Conservation (phyloP, 2,888 invertebrate genomes). For the Tridacna gigas region DNA sequence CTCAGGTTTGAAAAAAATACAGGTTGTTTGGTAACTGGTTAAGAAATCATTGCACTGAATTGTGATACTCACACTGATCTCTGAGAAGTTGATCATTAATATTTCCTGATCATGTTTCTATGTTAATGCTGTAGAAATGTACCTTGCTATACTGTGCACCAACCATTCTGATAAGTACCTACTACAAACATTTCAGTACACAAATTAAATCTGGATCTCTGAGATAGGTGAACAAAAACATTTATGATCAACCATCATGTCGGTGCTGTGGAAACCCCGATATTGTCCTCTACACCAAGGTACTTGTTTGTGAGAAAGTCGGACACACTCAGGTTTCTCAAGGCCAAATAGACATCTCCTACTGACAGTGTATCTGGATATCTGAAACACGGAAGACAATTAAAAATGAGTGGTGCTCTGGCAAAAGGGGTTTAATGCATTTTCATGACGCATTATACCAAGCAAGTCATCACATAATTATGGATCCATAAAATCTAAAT, state of each 20-base stretch:
- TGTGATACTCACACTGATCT: too few species aligned
- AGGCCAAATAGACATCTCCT: conserved; percentile 68
- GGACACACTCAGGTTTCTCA: conserved; percentile 57
- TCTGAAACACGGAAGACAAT: conserved; percentile 35
- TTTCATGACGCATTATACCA: too few species aligned
- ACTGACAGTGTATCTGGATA: conserved; percentile 71
- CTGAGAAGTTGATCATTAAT: too few species aligned
- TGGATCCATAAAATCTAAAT: too few species aligned
- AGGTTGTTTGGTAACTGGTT: not conserved
- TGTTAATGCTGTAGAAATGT: not conserved
- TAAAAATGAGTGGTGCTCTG: too few species aligned
- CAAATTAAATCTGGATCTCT: not conserved
- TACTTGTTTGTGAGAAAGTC: conserved; percentile 74
- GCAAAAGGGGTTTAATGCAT: too few species aligned
- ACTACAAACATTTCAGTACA: not conserved
- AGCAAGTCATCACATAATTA: too few species aligned
- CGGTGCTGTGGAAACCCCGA: conserved; percentile 37
- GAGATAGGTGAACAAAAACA: not conserved
- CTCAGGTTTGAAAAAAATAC: too few species aligned
- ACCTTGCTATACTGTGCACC: not conserved
- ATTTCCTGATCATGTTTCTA: not conserved
- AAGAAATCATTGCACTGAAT: too few species aligned
- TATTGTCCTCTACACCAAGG: conserved; percentile 64
- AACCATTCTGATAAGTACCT: not conserved
- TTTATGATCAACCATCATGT: conserved; percentile 36